Evolutionary conservation across 2,888 invertebrate genomes (phyloP), one percentile per base, ranked within the genome.

Genomic region (Leptinotarsa haldemani): DNA sequence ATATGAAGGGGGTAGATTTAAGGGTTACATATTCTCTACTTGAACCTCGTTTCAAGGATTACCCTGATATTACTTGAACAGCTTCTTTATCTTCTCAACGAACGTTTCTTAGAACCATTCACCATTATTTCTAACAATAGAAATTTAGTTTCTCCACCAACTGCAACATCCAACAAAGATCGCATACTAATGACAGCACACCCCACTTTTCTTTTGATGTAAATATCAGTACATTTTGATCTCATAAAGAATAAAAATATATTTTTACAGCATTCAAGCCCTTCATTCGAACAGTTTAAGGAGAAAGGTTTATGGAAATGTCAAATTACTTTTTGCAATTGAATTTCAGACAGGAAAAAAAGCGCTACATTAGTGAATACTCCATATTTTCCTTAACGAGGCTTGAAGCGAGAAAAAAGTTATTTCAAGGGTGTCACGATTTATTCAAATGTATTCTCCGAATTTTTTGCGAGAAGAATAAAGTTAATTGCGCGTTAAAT

Each of bases 371-470:
- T n/a, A 30, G 30, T 69, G 74, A 78, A 74, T 74, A 73, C 76
- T 73, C 76, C 78, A 78, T 76, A 78, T 76, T 78, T 76, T 71
- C 74, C 76, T 74, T 76, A 78, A 76, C 74, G 76, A 76, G 71
- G 56, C 76, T 69, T 73, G 73, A 76, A 71, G 70, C 71, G 58
- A 56, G 69, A 70, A 58, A 53, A 74, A 74, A 76, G 78, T 75
- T 71, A 76, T 76, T 76, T 71, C 67, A 66, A 70, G 72, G 76
- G 78, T 76, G 71, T 70, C 71, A 76, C 76, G 76, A 78, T 76
- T 73, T 76, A 78, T 78, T 78, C 76, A 78, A 78, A 78, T 74
- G 74, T 76, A 78, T 78, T 78, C 76, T 74, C 72, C 69, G 30
- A 46, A 71, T 74, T 71, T 74, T 72, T 68, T 52, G 68, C 72